Evolutionary conservation across 2,888 invertebrate species (phyloP).

Genomic region (Leucoma salicis): DNA sequence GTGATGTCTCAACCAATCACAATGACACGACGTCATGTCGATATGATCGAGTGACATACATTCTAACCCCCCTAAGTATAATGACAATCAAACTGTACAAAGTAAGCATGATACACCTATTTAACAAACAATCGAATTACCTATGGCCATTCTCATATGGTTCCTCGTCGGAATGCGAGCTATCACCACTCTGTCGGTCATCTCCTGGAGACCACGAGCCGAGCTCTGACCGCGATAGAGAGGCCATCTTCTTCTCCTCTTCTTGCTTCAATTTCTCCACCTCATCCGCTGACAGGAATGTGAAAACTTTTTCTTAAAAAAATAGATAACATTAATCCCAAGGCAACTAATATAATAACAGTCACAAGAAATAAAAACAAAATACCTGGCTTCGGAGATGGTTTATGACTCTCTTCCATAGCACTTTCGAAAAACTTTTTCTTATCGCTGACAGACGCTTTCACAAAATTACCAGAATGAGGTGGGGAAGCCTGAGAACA

Average conservation of each 20-base stretch:
- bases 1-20: no score
- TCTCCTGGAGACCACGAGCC: constrained; percentile 74
- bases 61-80: no score
- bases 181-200: constrained; percentile 80
- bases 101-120: no score
- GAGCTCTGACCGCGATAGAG: constrained; percentile 85
- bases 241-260: constrained; percentile 94
- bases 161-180: constrained; percentile 72
- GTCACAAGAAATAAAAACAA: neutral
- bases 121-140: constrained; percentile 30
- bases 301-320: constrained; percentile 92
- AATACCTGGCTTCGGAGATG: constrained; percentile 90
- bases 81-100: no score
- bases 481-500: constrained; percentile 83
- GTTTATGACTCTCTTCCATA: constrained; percentile 95
- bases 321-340: neutral
- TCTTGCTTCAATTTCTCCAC: constrained; percentile 96
- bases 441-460: constrained; percentile 95
- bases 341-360: neutral
- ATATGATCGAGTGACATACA: no score
- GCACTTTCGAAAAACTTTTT: constrained; percentile 98
- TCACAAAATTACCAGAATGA: constrained; percentile 87
- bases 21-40: no score
- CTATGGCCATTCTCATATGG: constrained; percentile 75
- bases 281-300: constrained; percentile 96